phyloP scores from a whole-genome alignment of 2,888 invertebrate genomes.

The Lasioglossum lativentre region DNA sequence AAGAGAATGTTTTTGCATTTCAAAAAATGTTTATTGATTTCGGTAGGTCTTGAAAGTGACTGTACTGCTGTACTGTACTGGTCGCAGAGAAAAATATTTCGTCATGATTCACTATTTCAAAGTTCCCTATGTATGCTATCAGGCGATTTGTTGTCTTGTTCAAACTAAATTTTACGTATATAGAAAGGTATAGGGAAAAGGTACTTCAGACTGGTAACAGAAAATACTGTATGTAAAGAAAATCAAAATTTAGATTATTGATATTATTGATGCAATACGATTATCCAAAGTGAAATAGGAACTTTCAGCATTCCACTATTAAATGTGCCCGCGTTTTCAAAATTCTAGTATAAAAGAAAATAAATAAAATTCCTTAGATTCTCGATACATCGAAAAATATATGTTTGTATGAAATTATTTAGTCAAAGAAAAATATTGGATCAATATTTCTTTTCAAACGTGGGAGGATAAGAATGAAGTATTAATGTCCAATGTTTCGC shows the following conservation, averaged over 20 bases:
- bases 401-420: conserved; percentile 4
- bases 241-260: conserved; percentile 17
- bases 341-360: background rate
- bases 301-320: background rate
- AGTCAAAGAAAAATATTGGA: conserved; percentile 22
- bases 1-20: conserved; percentile 17
- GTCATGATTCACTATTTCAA: background rate
- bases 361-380: background rate
- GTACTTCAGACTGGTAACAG: conserved; percentile 8
- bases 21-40: conserved; percentile 27
- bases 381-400: no score
- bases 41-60: background rate
- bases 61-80: conserved; percentile 9
- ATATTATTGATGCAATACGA: conserved; percentile 9
- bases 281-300: background rate
- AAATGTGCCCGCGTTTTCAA: background rate
- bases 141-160: conserved; percentile 36
- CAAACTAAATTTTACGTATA: background rate
- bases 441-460: conserved; percentile 17
- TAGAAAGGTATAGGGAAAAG: background rate
- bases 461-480: conserved; percentile 19
- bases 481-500: conserved; percentile 15
- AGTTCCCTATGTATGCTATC: conserved; percentile 34
- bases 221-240: conserved; percentile 4
- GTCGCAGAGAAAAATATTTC: background rate